Percentiles rank a stretch among this genome's conserved stretches.
Evolutionary conservation across 2,888 invertebrate genomes (phyloP).

Genomic region (Deilephila porcellus): DNA sequence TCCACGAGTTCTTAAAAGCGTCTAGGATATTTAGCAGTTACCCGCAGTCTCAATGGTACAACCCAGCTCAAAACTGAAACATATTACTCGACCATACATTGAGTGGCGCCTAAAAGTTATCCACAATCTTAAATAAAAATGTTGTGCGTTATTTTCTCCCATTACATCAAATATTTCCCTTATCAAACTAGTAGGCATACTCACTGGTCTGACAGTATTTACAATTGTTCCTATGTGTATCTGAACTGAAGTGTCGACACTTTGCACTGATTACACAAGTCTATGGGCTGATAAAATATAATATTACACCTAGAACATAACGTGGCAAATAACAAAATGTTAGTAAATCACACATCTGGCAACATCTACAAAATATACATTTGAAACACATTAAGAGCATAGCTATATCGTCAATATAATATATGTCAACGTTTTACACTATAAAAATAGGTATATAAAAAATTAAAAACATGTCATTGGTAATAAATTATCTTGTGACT

Average conservation of each 20-base stretch:
- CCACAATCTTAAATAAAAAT: conserved; percentile 7
- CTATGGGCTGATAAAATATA: conserved; percentile 21
- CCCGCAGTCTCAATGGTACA: background rate
- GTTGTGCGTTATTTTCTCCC: conserved; percentile 5
- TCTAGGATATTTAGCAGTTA: background rate
- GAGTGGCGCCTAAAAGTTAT: conserved; percentile 7
- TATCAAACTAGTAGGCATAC: conserved; percentile 16
- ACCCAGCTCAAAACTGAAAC: background rate
- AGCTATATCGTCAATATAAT: conserved; percentile 67
- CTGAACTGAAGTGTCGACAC: conserved; percentile 2
- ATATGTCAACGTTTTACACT: conserved; percentile 72
- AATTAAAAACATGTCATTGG: conserved; percentile 83
- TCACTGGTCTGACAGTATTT: conserved; percentile 20
- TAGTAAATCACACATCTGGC: conserved; percentile 79
- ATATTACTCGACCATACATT: conserved; percentile 1
- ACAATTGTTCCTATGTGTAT: conserved; percentile 3
- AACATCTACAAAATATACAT: conserved; percentile 65
- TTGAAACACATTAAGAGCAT: conserved; percentile 62
- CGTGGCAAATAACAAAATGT: conserved; percentile 62
- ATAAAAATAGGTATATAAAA: conserved; percentile 71
- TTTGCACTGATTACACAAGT: background rate
- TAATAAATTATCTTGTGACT: conserved; percentile 84
- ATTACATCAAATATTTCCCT: background rate
- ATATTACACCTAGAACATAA: conserved; percentile 35
- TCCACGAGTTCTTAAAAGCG: too few relatives aligned